Evolutionary conservation across 2,797 vertebrate genomes (phyloP), one percentile per base, ranked within the genome.

Genomic region (Myiotriccus ornatus): DNA sequence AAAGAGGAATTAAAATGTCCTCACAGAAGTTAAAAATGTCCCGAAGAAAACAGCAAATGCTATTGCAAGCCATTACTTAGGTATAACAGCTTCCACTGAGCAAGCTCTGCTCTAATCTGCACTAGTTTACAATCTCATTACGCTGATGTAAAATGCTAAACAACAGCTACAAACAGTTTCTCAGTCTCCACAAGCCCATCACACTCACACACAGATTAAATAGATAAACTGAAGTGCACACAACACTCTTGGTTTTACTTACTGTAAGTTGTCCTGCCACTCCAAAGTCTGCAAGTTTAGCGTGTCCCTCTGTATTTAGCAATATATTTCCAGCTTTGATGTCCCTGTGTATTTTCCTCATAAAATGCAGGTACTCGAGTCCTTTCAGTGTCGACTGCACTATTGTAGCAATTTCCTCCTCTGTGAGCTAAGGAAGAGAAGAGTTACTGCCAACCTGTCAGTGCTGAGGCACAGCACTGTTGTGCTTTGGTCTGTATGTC

Each of bases 251-350:
- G 69, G 41, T 60, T 95, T 56, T 93, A 95, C 98, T 98, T 96
- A 99, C 99, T 27, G 99, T 99, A 53, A 99, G 98, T 30, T 99
- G 99, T 90, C 99, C 99, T 7, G 99, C 99, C 55, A 99, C 99
- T 41, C 99, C 99, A 87, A 99, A 99, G 97, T 99, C 99, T 28
- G 99, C 99, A 94, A 99, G 98, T 79, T 99, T 99, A 96, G 99
- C 99, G 87, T 99, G 98, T 10, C 99, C 99, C 95, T 99, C 99
- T 2, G 98, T 96, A 96, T 98, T 99, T 53, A 99, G 98, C 96
- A 99, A 97, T 97, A 99, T 99, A 97, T 99, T 99, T 59, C 99
- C 99, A 21, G 99, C 99, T 92, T 99, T 99, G 96, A 99, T 99
- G 97, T 99, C 99, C 91, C 99, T 97, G 97, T 99, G 99, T 98